Evolutionary conservation across 2,797 vertebrate species (phyloP).

Genomic region (Passerculus sandwichensis): DNA sequence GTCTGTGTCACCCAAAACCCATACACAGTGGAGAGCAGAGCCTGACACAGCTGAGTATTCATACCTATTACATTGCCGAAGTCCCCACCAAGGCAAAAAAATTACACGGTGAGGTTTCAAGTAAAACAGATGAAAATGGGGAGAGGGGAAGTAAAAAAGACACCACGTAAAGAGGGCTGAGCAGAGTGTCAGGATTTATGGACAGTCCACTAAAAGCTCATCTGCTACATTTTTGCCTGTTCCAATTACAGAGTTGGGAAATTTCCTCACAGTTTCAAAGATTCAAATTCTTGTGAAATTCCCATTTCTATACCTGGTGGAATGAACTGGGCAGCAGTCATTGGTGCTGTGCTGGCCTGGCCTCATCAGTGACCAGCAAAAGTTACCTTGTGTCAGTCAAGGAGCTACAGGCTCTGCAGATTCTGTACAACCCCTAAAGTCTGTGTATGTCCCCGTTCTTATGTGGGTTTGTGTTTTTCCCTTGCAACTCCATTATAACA

Average conservation of each 20-base stretch:
- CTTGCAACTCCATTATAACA: not conserved
- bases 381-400: not conserved
- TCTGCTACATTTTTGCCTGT: not conserved
- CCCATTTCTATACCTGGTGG: accelerated
- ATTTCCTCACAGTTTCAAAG: not conserved
- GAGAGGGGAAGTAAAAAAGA: not conserved
- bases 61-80: not conserved
- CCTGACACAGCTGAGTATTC: not conserved
- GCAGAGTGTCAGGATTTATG: not conserved
- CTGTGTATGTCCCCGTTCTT: not conserved
- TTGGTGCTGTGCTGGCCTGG: accelerated
- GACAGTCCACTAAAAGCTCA: not conserved
- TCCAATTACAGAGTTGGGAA: not conserved
- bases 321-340: not conserved
- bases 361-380: not conserved
- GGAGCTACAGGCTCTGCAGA: not conserved
- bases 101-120: not conserved
- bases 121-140: not conserved
- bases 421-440: not conserved
- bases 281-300: not conserved
- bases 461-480: accelerated
- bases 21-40: not conserved
- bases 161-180: not conserved
- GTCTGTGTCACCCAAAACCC: not conserved
- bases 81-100: not conserved